Evolutionary conservation across 2,797 vertebrate species (phyloP), one percentile per base, ranked within the genome.

Genomic region (Myripristis jacobus): DNA sequence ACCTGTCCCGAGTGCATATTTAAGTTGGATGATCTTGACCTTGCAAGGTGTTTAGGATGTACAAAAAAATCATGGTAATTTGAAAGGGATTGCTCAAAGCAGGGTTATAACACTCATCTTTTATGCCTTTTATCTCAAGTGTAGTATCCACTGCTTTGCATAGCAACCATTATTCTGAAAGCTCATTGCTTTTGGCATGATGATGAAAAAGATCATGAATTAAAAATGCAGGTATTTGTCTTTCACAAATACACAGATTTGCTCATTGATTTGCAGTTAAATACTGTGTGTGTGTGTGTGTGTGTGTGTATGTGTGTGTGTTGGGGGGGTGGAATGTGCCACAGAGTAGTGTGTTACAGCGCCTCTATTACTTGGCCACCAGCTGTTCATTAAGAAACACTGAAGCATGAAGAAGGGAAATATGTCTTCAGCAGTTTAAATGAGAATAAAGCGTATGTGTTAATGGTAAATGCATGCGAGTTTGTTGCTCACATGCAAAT

Each of bases 1-100:
- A 68, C 59, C 56, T 27, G n/a, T 75, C 78, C 70, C 22, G 67
- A 79, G 70, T 71, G 72, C 59, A 53, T 61, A 62, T 46, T 70
- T 70, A 64, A 70, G 43, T 66, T 51, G 48, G 77, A 54, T 83
- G 65, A 73, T 74, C 70, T 64, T 85, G 75, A 89, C 86, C 73
- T 87, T 87, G 63, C 52, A 24, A 21, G 21, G 46, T 21, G 66
- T 67, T 75, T 81, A 65, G 12, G 1, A 34, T 66, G 53, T 61
- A 57, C 13, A 43, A n/a, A 19, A 64, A 46, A 34, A 25, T 60
- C 41, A 29, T 46, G 70, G 41, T 52, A 73, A 79, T 66, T 54
- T 48, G 60, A 64, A 68, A 56, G 46, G 24, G 47, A 73, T 50
- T 75, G 75, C 81, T 86, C 12, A 48, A 52, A 77, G 79, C 74